Evolutionary conservation across 2,797 vertebrate genomes (phyloP), one percentile per base, ranked within the genome.

Genomic region (Hippocampus kuda): DNA sequence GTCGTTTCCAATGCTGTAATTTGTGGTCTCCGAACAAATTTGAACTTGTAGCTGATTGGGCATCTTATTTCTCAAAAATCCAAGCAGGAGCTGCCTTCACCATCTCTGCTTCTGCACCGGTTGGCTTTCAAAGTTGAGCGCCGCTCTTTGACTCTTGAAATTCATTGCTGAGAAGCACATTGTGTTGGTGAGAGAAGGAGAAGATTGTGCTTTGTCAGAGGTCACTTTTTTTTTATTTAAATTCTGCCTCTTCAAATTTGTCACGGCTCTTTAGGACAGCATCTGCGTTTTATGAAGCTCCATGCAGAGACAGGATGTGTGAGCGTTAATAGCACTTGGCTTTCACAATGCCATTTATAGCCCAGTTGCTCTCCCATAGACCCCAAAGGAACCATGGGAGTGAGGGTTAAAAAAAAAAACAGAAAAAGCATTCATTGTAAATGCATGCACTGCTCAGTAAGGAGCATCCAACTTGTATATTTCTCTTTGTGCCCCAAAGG

Each of bases 241-340:
- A 79, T 81, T 73, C 78, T 70, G 72, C 72, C 82, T 81, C 70
- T 67, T 75, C 72, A 70, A 51, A 75, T 81, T 89, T 78, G 82
- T 85, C 71, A 69, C 65, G 65, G 74, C 77, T 84, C 87, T 90
- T 92, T 85, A 74, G 83, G 87, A 78, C 71, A 81, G 91, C 91
- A 92, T 91, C 90, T 91, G 90, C 86, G 86, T 85, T 87, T 88
- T 90, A 82, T 87, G 86, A 87, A 87, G 81, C 85, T 81, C 74
- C 41, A 75, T 84, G 85, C 77, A 72, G 69, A 80, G 80, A 83
- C 86, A 90, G 89, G 90, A 91, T 89, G 88, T 79, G 79, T 78
- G 77, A 80, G 79, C 77, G 80, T 84, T 89, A 89, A 91, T 88
- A 77, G 86, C 76, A 77, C 83, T 89, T 83, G 82, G 84, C 88